Evolutionary conservation across 2,888 invertebrate genomes (phyloP), one percentile per base, ranked within the genome.

Genomic region (Diplazon laetatorius): DNA sequence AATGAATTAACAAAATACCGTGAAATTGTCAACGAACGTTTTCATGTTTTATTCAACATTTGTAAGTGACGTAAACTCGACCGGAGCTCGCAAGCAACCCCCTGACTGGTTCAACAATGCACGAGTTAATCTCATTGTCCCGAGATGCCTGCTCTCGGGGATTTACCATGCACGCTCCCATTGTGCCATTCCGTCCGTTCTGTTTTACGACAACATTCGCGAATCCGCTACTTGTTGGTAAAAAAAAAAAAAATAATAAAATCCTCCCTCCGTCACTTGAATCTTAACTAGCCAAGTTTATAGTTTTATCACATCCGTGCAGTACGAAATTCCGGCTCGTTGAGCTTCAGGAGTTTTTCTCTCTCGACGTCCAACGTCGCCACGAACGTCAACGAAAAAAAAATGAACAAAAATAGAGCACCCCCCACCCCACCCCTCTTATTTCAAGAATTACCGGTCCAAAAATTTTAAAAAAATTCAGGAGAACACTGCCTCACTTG

Each of bases 241-340:
- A n/a, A n/a, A n/a, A n/a, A n/a, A n/a, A n/a, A n/a, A n/a, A n/a
- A n/a, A n/a, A n/a, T n/a, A n/a, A n/a, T n/a, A n/a, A n/a, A 66
- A 66, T 66, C 50, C 39, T 52, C 52, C 39, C 52, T 22, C 22
- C 20, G 14, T 52, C n/a, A n/a, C 30, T 14, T 25, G 35, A n/a
- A 14, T 66, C 42, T 66, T 39, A 39, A 52, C 52, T 50, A 50
- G n/a, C 30, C 55, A 16, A 30, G 14, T 55, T 35, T 55, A 55
- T 55, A 30, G 55, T 55, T 55, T 55, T 55, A 55, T 55, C 30
- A 30, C 14, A 55, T 30, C 30, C 55, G 55, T 30, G 9, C 16
- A 50, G 48, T 18, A 30, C 48, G 48, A 65, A 65, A 65, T 65
- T 65, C 37, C 63, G 48, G n/a, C 18, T 20, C 59, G 42, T 60